Evolutionary conservation across 2,888 invertebrate species (phyloP).

Genomic region (Odiellus spinosus): DNA sequence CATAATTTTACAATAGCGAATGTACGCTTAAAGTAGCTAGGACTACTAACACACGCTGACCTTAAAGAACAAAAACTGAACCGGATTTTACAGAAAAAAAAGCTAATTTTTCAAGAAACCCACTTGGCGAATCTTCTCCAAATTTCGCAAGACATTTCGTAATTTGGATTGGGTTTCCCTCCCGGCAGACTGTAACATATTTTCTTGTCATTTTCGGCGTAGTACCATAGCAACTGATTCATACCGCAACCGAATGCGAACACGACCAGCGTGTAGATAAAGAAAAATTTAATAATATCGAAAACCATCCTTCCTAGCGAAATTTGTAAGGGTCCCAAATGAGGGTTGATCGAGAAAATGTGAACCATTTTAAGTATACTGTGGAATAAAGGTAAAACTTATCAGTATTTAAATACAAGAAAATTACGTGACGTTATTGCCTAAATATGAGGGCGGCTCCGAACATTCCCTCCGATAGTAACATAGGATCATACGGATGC

Average conservation of each 20-base stretch:
- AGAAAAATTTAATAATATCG: slow-evolving; percentile 37
- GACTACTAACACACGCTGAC: no score
- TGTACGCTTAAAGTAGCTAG: no score
- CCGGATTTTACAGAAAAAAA: no score
- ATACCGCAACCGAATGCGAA: slow-evolving; percentile 28
- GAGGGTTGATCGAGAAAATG: slow-evolving; percentile 38
- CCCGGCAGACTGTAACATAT: slow-evolving; percentile 46
- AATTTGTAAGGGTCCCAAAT: slow-evolving; percentile 38
- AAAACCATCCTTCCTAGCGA: slow-evolving; percentile 37
- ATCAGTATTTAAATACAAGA: not conserved
- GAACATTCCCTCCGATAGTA: slow-evolving; percentile 36
- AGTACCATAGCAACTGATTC: slow-evolving; percentile 70
- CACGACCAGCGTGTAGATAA: slow-evolving; percentile 30
- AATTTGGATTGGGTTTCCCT: slow-evolving; percentile 8
- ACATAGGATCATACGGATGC: slow-evolving; percentile 39
- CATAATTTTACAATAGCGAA: no score
- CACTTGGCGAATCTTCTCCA: slow-evolving; percentile 21
- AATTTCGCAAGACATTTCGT: slow-evolving; percentile 17
- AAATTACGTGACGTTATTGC: slow-evolving; percentile 8
- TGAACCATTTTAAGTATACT: slow-evolving; percentile 37
- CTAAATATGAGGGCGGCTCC: slow-evolving; percentile 39
- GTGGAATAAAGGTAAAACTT: slow-evolving; percentile 7
- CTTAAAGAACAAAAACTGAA: no score
- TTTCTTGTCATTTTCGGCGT: slow-evolving; percentile 69
- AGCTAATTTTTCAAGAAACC: no score